Conservation (phyloP, 1,140 invertebrate genomes). For the Planococcus citri region DNA sequence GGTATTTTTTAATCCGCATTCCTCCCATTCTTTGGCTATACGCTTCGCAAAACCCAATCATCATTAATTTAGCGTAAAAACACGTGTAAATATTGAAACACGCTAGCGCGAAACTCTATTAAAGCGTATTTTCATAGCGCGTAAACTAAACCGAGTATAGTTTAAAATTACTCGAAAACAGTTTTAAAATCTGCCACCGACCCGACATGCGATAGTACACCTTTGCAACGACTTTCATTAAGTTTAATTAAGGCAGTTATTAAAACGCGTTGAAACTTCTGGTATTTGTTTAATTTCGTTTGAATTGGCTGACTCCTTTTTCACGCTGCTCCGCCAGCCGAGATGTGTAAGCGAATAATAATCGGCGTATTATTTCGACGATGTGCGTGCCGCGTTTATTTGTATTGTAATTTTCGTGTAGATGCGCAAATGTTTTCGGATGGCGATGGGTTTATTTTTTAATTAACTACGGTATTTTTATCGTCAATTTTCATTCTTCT, state of each 20-base stretch:
- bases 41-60: too few species aligned
- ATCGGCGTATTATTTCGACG: slow-evolving; percentile 3
- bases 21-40: neutral
- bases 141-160: neutral
- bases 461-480: too few species aligned
- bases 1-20: neutral
- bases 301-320: neutral
- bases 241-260: slow-evolving; percentile 11
- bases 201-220: neutral
- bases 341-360: slow-evolving; percentile 18
- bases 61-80: too few species aligned
- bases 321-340: neutral
- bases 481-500: too few species aligned
- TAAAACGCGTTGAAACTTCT: slow-evolving; percentile 12
- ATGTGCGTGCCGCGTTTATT: neutral
- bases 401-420: too few species aligned
- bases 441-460: too few species aligned
- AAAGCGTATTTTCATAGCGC: too few species aligned
- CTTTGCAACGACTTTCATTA: neutral
- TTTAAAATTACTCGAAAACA: neutral
- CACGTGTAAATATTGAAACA: slow-evolving; percentile 5
- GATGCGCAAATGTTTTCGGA: too few species aligned
- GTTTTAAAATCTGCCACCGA: neutral
- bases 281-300: slow-evolving; percentile 13
- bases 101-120: neutral